These are phyloP conservation scores for Thymelicus lineola DNA, from an alignment of 2,888 invertebrate genomes.

Conservation along the genomic window DNA sequence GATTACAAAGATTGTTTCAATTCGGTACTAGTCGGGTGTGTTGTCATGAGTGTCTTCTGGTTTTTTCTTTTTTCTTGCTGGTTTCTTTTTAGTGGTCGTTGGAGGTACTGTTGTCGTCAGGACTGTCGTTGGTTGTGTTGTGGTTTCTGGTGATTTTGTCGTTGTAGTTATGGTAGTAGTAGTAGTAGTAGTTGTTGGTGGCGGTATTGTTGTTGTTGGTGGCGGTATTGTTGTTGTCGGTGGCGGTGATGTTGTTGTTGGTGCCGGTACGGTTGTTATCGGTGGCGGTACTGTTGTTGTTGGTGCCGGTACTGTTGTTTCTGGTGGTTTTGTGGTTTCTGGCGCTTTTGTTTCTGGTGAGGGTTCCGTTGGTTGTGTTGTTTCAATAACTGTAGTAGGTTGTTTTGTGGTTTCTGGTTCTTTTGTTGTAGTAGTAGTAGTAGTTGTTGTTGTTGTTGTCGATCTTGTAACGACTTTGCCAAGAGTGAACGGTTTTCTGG, in stretches of 20 bases:
- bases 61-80: neutral
- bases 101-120: slow-evolving; percentile 19
- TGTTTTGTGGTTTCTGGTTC: slow-evolving; percentile 19
- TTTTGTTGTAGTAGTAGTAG: neutral
- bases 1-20: too few relatives aligned
- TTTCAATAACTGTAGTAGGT: slow-evolving; percentile 8
- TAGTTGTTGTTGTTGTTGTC: neutral
- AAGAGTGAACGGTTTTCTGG: neutral
- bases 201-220: neutral
- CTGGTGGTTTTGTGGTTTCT: slow-evolving; percentile 23
- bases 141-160: slow-evolving; percentile 5
- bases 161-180: slow-evolving; percentile 17
- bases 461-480: neutral
- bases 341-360: slow-evolving; percentile 18
- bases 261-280: slow-evolving; percentile 4
- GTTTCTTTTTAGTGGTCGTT: neutral
- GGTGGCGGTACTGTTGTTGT: slow-evolving; percentile 29
- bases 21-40: neutral
- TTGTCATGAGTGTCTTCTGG: neutral
- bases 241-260: slow-evolving; percentile 13
- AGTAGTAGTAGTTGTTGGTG: neutral
- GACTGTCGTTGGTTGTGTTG: slow-evolving; percentile 2
- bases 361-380: slow-evolving; percentile 10
- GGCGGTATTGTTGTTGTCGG: slow-evolving; percentile 27
- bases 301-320: slow-evolving; percentile 15